phyloP scores from a whole-genome alignment of 2,113 vertebrate species.

The Xenopus borealis region DNA sequence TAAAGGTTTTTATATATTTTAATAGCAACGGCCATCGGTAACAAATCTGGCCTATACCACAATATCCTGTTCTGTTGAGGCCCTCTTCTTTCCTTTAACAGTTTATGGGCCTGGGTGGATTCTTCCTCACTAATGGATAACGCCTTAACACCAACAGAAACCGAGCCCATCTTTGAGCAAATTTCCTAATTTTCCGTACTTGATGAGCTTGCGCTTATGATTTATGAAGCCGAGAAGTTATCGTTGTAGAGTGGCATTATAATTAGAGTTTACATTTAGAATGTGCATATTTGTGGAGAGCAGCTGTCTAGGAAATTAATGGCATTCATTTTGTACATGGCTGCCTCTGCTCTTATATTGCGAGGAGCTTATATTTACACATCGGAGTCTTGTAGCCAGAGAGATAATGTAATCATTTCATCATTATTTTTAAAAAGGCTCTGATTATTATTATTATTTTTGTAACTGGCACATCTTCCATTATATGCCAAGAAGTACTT shows the following conservation, averaged over 20 bases:
- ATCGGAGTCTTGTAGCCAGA: slow-evolving; percentile 1
- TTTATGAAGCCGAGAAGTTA: slow-evolving; percentile 36
- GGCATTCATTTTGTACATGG: slow-evolving; percentile 42
- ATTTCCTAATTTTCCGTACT: not conserved
- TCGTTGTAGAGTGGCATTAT: slow-evolving; percentile 35
- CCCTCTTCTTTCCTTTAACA: not conserved
- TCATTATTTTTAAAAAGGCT: not conserved
- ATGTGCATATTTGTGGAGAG: slow-evolving; percentile 21
- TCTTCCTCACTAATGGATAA: not conserved
- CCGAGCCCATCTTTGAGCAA: not conserved
- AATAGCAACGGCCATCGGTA: no score
- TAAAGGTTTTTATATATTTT: no score
- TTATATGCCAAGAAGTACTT: no score
- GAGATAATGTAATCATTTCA: not conserved
- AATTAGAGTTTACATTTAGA: slow-evolving; percentile 41
- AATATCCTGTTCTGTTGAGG: no score
- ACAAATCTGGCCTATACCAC: no score
- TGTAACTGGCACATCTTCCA: no score
- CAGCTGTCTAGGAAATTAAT: slow-evolving; percentile 35
- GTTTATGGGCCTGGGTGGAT: not conserved
- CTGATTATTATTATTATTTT: no score
- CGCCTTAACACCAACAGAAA: not conserved
- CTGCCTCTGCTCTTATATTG: slow-evolving; percentile 22
- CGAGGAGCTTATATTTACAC: slow-evolving; percentile 25
- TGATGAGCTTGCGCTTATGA: slow-evolving; percentile 28